Conservation (phyloP, 2,113 vertebrate genomes). For the Pitta sordida region DNA sequence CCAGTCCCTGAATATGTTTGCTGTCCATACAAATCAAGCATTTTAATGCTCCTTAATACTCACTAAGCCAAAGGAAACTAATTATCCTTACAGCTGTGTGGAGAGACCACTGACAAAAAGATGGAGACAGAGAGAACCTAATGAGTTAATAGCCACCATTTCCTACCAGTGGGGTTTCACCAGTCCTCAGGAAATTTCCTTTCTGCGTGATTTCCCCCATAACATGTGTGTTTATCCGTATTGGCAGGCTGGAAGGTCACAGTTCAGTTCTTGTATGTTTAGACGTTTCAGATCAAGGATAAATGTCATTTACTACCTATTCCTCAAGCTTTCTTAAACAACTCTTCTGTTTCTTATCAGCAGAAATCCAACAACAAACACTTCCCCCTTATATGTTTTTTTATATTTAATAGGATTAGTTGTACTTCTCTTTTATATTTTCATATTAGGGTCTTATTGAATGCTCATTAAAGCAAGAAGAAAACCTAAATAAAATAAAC, state of each 20-base stretch:
- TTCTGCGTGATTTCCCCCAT: slow-evolving; percentile 36
- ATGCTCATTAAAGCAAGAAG: not conserved
- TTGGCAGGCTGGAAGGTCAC: slow-evolving; percentile 31
- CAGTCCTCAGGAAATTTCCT: not conserved
- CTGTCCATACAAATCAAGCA: not conserved
- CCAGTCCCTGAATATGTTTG: not conserved
- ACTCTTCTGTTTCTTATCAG: not conserved
- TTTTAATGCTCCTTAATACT: slow-evolving; percentile 11
- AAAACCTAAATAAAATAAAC: slow-evolving; percentile 8
- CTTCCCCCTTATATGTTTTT: not conserved
- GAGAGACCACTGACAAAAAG: not conserved
- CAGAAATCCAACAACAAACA: not conserved
- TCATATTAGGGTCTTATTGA: not conserved
- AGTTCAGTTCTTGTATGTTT: not conserved
- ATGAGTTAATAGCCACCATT: slow-evolving; percentile 39
- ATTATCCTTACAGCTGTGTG: not conserved
- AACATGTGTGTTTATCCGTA: not conserved
- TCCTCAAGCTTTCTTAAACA: not conserved
- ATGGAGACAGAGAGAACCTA: not conserved
- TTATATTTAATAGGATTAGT: slow-evolving; percentile 3
- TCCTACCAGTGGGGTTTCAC: not conserved
- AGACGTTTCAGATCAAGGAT: slow-evolving; percentile 5
- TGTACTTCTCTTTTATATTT: not conserved
- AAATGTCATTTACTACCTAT: not conserved
- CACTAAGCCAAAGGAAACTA: not conserved